Percentiles rank a stretch among this genome's conserved stretches.
Conservation (phyloP, 2,113 vertebrate genomes). For the Silurus glanis region DNA sequence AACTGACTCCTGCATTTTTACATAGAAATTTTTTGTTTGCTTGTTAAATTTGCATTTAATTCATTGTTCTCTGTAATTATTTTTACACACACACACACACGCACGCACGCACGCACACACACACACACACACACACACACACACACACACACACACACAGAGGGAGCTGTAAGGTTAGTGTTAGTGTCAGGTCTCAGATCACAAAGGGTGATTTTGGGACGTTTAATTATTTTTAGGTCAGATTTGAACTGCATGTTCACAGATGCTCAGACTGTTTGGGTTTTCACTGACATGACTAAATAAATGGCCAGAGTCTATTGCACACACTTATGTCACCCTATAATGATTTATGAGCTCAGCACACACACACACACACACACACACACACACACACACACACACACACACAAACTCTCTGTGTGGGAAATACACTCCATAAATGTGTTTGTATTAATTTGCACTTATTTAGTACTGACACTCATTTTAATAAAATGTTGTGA, state of each 20-base stretch:
- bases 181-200: background rate
- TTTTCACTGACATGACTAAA: constrained; percentile 43
- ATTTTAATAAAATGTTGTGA: background rate
- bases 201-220: constrained; percentile 23
- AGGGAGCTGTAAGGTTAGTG: constrained; percentile 13
- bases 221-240: constrained; percentile 36
- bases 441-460: background rate
- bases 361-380: constrained; percentile 15
- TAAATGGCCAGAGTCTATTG: constrained; percentile 37
- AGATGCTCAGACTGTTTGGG: constrained; percentile 47
- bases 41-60: background rate
- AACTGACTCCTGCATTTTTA: constrained; percentile 37
- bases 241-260: constrained; percentile 22
- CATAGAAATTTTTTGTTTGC: background rate
- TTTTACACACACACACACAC: constrained; percentile 10
- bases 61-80: constrained; percentile 47
- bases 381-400: constrained; percentile 46
- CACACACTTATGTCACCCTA: constrained; percentile 18
- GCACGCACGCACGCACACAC: no score
- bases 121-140: constrained; percentile 46
- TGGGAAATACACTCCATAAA: background rate
- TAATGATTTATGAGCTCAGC: constrained; percentile 44
- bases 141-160: background rate
- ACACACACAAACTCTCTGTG: constrained; percentile 49
- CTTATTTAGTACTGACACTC: background rate